Evolutionary conservation across 2,113 vertebrate genomes (phyloP).

Genomic region (Pomatorhinus ruficollis): DNA sequence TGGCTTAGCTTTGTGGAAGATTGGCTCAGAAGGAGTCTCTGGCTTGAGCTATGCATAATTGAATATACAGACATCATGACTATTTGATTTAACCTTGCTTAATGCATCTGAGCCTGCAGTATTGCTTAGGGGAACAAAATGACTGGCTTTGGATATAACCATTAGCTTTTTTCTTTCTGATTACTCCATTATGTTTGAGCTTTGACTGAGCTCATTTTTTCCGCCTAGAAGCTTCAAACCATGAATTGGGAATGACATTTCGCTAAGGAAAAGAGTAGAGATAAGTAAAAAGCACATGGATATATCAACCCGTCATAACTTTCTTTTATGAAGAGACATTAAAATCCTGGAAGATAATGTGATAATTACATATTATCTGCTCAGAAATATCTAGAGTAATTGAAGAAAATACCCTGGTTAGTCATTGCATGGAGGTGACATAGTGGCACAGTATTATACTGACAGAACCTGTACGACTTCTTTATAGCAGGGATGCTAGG

Average conservation of each 20-base stretch:
- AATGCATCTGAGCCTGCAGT: constrained; percentile 27
- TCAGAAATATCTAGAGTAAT: neutral
- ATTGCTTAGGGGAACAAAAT: constrained; percentile 22
- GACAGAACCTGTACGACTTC: neutral
- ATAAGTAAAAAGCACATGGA: neutral
- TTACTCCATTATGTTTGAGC: constrained; percentile 25
- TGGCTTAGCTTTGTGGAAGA: neutral
- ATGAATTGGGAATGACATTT: neutral
- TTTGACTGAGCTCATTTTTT: neutral
- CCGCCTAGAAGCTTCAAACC: neutral
- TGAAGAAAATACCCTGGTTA: neutral
- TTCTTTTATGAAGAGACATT: neutral
- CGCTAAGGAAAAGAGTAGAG: neutral
- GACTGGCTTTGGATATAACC: constrained; percentile 14
- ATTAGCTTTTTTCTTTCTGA: constrained; percentile 23
- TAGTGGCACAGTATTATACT: neutral
- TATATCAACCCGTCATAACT: neutral
- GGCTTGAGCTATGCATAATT: neutral
- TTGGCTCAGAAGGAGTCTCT: neutral
- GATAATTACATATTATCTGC: neutral
- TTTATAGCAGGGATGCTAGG: neutral
- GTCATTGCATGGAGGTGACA: neutral
- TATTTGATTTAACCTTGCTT: constrained; percentile 46
- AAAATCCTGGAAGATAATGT: neutral
- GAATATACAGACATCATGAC: constrained; percentile 12